Base-by-base conservation (phyloP, 2,888 invertebrate species). In the Cantharis rufa region DNA sequence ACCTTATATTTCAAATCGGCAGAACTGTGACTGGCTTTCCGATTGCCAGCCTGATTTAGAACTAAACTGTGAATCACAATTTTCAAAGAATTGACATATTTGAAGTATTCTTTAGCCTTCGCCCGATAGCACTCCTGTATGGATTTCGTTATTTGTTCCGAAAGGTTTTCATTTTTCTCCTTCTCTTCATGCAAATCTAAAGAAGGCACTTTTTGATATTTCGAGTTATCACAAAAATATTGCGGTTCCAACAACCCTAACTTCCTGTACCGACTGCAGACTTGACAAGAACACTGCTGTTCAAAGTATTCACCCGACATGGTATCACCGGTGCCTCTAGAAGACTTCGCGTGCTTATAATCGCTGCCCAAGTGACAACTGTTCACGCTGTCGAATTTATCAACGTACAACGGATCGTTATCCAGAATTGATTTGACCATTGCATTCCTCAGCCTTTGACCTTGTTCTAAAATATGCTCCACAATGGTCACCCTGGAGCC, bases 11-110 rank as follows among this genome's bases (percentile, higher is more conserved):
- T 79, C 9, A 71, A 75, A 28, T 81, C 77, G 9, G 75, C 68
- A 16, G 69, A 76, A 76, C 76, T 80, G 13, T 70, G 76, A 63
- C 70, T 75, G 13, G 88, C 85, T 83, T 88, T 87, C 81, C 88
- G 84, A 78, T 88, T 87, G 13, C 90, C 90, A 24, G 88, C 88
- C 72, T 88, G 84, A 82, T 86, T 89, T 75, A 90, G 84, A 62
- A 84, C 83, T 69, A 90, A 84, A 72, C 86, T 88, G 79, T 89
- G 87, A 24, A 90, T 83, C 10, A 85, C 82, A 76, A 90, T 83
- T 85, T 87, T 88, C 15, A 90, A 80, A 72, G 88, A 88, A 82
- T 90, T 89, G 18, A 89, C 85, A 83, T 87, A 86, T 82, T 85
- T 85, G 66, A 87, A 81, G 68, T 81, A 79, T 64, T 75, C 72